Evolutionary conservation across 1,140 invertebrate species (phyloP).

Genomic region (Drosophila punjabiensis): DNA sequence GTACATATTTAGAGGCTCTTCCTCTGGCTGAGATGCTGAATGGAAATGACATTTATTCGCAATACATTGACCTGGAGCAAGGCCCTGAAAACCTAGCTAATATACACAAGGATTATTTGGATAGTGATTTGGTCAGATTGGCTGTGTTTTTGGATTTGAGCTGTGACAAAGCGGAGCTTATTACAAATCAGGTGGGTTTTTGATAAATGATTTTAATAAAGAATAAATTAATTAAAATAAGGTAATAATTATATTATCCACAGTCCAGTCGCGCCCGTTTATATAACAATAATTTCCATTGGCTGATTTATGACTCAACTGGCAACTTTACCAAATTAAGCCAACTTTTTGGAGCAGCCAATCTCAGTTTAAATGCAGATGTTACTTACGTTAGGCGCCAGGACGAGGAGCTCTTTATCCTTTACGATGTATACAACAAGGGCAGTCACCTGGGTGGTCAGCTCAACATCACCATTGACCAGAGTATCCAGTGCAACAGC

Average conservation of each 20-base stretch:
- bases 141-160: constrained; percentile 69
- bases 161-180: constrained; percentile 37
- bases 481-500: constrained; percentile 55
- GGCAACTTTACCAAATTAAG: constrained; percentile 48
- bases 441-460: constrained; percentile 72
- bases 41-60: constrained; percentile 51
- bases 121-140: constrained; percentile 47
- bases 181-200: constrained; percentile 59
- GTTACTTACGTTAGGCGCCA: constrained; percentile 47
- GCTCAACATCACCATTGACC: constrained; percentile 75
- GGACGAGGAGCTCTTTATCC: constrained; percentile 25
- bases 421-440: constrained; percentile 79
- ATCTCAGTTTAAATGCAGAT: constrained; percentile 74
- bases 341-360: constrained; percentile 44
- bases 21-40: constrained; percentile 45
- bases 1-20: constrained; percentile 26
- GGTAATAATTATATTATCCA: not conserved
- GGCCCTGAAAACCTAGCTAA: constrained; percentile 22
- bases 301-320: constrained; percentile 67
- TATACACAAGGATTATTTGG: constrained; percentile 57
- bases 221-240: too few species aligned
- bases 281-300: constrained; percentile 61
- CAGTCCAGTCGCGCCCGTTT: constrained; percentile 61
- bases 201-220: not conserved
- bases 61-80: constrained; percentile 61